phyloP scores from a whole-genome alignment of 2,113 vertebrate species.

The Siniperca knerii region DNA sequence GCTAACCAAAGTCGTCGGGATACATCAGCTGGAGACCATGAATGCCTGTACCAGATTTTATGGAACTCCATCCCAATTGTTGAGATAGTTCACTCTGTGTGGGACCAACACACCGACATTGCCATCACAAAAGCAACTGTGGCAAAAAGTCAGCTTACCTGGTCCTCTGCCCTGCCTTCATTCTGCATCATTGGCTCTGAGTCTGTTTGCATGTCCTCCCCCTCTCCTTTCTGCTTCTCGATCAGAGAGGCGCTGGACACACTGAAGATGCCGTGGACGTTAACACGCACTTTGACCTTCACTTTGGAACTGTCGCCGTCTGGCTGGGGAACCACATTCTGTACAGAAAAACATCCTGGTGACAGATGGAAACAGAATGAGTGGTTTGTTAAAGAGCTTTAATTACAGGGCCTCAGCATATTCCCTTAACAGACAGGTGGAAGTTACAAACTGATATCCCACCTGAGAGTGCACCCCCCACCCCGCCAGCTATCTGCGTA shows the following conservation, averaged over 20 bases:
- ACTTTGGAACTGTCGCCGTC: constrained; percentile 95
- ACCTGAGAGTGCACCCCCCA: constrained; percentile 7
- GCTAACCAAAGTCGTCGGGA: not conserved
- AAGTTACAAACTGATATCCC: constrained; percentile 17
- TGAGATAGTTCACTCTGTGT: not conserved
- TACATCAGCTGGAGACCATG: not conserved
- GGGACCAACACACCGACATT: not conserved
- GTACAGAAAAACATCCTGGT: constrained; percentile 91
- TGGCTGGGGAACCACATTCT: constrained; percentile 91
- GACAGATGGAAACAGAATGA: constrained; percentile 29
- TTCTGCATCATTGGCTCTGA: constrained; percentile 88
- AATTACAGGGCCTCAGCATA: constrained; percentile 7
- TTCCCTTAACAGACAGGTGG: constrained; percentile 3
- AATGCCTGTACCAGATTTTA: not conserved
- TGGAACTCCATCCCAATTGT: not conserved
- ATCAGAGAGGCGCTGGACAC: constrained; percentile 92
- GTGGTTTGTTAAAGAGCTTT: not conserved
- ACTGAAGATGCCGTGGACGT: constrained; percentile 94
- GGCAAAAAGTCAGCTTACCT: constrained; percentile 78
- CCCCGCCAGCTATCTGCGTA: not conserved
- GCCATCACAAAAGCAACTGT: not conserved
- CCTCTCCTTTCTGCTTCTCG: constrained; percentile 90
- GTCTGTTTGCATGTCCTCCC: constrained; percentile 89
- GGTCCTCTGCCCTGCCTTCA: constrained; percentile 89
- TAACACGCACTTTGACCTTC: constrained; percentile 95